These are phyloP conservation scores for Nasua narica DNA, from an alignment of 2,797 vertebrate species.

Conservation along the genomic window DNA sequence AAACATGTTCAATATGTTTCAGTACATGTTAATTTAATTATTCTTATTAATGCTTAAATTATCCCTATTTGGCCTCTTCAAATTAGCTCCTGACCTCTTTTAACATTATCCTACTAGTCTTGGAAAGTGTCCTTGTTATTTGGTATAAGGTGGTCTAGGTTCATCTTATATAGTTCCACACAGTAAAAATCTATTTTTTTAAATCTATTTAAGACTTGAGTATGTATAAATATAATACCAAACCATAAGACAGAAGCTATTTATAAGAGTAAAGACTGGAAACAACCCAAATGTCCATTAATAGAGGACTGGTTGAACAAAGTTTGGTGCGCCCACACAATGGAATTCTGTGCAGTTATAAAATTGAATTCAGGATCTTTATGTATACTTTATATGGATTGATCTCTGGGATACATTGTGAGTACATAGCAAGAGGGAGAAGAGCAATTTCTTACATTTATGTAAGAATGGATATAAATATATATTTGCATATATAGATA, in stretches of 20 bases:
- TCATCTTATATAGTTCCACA: background rate
- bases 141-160: background rate
- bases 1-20: background rate
- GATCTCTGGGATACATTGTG: background rate
- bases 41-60: background rate
- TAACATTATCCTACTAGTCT: background rate
- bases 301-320: background rate
- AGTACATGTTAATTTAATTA: background rate
- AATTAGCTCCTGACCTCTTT: background rate
- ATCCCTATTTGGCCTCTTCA: background rate
- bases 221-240: background rate
- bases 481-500: background rate
- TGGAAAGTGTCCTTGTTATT: background rate
- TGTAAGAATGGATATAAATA: background rate
- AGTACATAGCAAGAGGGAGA: background rate
- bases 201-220: slow-evolving; percentile 15
- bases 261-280: background rate
- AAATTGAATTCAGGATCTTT: background rate
- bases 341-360: background rate
- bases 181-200: background rate
- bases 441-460: background rate
- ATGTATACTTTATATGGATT: background rate
- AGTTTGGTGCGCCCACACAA: background rate
- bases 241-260: background rate
- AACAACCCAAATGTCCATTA: background rate